Evolutionary conservation across 2,797 vertebrate genomes (phyloP), one percentile per base, ranked within the genome.

Genomic region (Muscicapa comitata): DNA sequence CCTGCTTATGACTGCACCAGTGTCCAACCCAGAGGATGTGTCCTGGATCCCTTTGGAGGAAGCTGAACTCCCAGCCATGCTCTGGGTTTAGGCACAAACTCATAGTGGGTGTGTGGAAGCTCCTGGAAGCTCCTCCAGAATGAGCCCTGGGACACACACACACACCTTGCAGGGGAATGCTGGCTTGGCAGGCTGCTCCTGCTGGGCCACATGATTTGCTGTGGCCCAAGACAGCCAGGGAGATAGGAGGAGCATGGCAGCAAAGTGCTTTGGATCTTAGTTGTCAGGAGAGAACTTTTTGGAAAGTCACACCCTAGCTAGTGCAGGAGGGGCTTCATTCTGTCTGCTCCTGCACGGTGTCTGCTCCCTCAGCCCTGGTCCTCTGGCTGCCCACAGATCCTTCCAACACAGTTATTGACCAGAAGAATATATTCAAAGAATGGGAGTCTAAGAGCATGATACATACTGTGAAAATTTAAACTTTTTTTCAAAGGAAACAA

Each of bases 1-100:
- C n/a, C 25, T 67, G 37, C 17, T 42, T 54, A 11, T 38, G 37
- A 4, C 18, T 3, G 24, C n/a, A 16, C 13, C 48, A 10, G 15
- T 31, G 12, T 4, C 2, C 19, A 26, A 7, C 45, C 17, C 63
- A 18, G 37, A 37, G 37, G 11, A 10, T 24, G 11, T 1, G 1
- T 4, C 31, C 38, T 33, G n/a, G 43, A 33, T 62, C 38, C 18
- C 78, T 13, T 11, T 23, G 35, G 17, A 65, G 76, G 35, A 40
- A 51, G 26, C 24, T 75, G 81, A 61, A 5, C 76, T 42, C 1
- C 0, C 3, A 48, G 29, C 6, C 28, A 3, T 0, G 0, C 11
- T 33, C 38, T 21, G 45, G 13, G 24, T 45, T 61, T 0, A 1
- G 31, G 3, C 9, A 3, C 37, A 43, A 63, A 3, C 26, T 42